phyloP scores from a whole-genome alignment of 2,888 invertebrate genomes.

The Lottia gigantea region DNA sequence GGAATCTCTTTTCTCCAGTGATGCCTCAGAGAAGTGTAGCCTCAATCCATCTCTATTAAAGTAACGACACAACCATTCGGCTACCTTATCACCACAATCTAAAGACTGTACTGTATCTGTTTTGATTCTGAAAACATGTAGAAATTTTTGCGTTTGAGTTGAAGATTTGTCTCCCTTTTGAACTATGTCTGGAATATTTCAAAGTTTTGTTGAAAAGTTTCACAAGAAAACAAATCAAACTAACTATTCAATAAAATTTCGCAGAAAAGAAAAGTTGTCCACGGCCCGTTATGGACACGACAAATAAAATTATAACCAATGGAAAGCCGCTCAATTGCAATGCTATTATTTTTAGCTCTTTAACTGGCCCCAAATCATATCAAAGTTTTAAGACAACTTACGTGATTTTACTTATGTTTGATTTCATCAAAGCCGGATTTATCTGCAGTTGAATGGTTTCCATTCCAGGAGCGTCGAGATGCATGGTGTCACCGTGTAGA shows the following conservation, averaged over 20 bases:
- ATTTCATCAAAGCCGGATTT: constrained; percentile 27
- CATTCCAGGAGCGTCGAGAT: constrained; percentile 49
- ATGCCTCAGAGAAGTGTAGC: constrained; percentile 45
- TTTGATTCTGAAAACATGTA: constrained; percentile 36
- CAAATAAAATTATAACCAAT: too few relatives aligned
- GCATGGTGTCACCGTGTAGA: constrained; percentile 41
- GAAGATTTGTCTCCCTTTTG: not conserved
- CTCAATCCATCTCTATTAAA: constrained; percentile 46
- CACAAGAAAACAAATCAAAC: too few relatives aligned
- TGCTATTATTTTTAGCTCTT: too few relatives aligned
- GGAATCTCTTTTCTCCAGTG: constrained; percentile 43
- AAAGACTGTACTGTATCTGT: constrained; percentile 41
- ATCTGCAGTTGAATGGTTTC: constrained; percentile 38
- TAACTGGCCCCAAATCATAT: not conserved
- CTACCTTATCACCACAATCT: constrained; percentile 57
- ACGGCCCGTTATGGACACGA: too few relatives aligned
- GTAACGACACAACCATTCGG: constrained; percentile 50
- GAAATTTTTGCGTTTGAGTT: not conserved
- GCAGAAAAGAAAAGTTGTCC: too few relatives aligned
- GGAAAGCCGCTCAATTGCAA: too few relatives aligned
- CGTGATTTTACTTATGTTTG: constrained; percentile 31
- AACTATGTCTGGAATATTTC: too few relatives aligned
- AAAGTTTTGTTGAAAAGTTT: too few relatives aligned
- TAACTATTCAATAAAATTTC: too few relatives aligned
- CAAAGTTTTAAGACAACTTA: constrained; percentile 18